A percentile compares a stretch with the other conserved stretches of the same genome.
Conservation (phyloP, 92 coral and sea anemone species). For the Palythoa heliodiscus region DNA sequence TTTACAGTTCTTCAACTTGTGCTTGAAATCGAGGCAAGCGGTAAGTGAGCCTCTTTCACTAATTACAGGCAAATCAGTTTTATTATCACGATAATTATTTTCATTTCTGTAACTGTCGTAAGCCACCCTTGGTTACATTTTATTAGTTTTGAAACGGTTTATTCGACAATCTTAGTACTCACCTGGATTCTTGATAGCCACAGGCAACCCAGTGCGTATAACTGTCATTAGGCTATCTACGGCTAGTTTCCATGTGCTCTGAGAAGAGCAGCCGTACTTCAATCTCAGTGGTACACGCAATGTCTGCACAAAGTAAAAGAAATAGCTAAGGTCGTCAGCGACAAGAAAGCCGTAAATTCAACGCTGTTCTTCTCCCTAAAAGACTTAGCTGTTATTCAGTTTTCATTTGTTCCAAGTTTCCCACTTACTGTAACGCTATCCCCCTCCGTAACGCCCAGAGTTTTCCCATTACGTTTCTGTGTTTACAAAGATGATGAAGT, state of each 20-base stretch:
- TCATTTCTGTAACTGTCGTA: too few relatives aligned
- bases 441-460: too few relatives aligned
- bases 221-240: conserved; percentile 86
- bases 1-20: too few relatives aligned
- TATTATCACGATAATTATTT: too few relatives aligned
- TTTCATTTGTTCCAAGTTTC: too few relatives aligned
- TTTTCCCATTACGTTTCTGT: too few relatives aligned
- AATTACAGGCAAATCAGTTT: too few relatives aligned
- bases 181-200: conserved; percentile 86
- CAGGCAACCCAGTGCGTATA: conserved; percentile 82
- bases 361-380: not conserved
- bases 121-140: not conserved
- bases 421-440: too few relatives aligned
- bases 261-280: conserved; percentile 95
- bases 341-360: not conserved
- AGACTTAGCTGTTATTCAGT: too few relatives aligned
- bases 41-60: too few relatives aligned
- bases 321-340: not conserved
- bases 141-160: not conserved
- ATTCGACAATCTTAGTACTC: not conserved
- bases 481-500: too few relatives aligned
- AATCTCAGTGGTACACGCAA: conserved; percentile 85
- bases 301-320: conserved; percentile 55
- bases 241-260: conserved; percentile 98
- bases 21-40: too few relatives aligned